Evolutionary conservation across 2,797 vertebrate genomes (phyloP), one percentile per base, ranked within the genome.

Genomic region (Gallirallus australis): DNA sequence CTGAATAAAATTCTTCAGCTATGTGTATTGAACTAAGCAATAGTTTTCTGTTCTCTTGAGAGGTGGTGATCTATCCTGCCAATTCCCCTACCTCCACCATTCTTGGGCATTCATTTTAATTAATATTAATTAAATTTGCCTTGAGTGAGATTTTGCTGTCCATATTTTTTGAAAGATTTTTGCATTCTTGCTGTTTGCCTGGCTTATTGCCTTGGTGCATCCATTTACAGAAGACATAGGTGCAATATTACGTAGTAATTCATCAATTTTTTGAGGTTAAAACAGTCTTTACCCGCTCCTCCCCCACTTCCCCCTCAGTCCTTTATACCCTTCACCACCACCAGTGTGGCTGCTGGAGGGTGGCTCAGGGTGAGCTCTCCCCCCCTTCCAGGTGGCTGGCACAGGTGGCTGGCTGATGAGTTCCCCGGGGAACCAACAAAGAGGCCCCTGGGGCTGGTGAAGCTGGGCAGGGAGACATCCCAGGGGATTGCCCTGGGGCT

Each of bases 71-170:
- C 80, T 64, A 16, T 73, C 30, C 42, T 14, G 25, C 27, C 33
- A 23, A 7, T 68, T 31, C 30, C 25, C 42, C 56, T 48, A 11
- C 12, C 11, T 16, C 18, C 45, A 27, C 40, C 18, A 21, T 72
- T 61, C 40, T 69, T 68, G n/a, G 42, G 7, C 37, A 39, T 87
- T 86, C 23, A 37, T 87, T 94, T 68, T 82, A 77, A 80, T 92
- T 72, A 91, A 78, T 76, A 76, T 88, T 88, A 93, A 93, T 93
- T 83, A 86, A 84, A 86, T 90, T 81, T 90, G 66, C 77, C 73
- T 90, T 14, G 45, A 88, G 63, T 18, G 5, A 73, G 14, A 56
- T 76, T 95, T 94, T 79, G 24, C 63, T 15, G 20, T 57, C 39
- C 42, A 66, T 47, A 81, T 63, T 84, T 92, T 27, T 35, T 24